Evolutionary conservation across 1,140 invertebrate species (phyloP).

Genomic region (Steinernema feltiae): DNA sequence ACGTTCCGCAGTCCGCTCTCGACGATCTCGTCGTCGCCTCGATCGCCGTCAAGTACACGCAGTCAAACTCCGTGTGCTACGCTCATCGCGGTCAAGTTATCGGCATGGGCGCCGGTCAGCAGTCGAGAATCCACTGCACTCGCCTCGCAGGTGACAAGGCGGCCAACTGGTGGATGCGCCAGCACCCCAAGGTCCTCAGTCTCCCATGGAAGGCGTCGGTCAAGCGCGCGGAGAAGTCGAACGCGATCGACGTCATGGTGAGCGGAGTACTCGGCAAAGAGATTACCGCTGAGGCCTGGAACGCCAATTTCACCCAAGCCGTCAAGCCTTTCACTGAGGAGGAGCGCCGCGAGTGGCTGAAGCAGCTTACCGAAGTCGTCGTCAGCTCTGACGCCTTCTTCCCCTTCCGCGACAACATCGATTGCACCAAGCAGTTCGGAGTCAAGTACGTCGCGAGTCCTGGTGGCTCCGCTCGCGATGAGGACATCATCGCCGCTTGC

Average conservation of each 20-base stretch:
- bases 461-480: conserved; percentile 84
- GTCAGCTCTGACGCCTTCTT: conserved; percentile 97
- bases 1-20: conserved; percentile 70
- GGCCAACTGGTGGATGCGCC: conserved; percentile 94
- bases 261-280: conserved; percentile 75
- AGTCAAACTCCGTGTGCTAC: conserved; percentile 92
- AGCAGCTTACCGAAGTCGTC: conserved; percentile 73
- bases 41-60: conserved; percentile 92
- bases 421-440: conserved; percentile 83
- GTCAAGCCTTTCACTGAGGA: conserved; percentile 54
- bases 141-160: conserved; percentile 91
- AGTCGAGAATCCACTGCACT: conserved; percentile 93
- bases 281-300: conserved; percentile 46
- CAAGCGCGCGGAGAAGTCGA: conserved; percentile 84
- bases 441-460: conserved; percentile 87
- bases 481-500: conserved; percentile 81
- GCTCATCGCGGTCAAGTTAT: conserved; percentile 84
- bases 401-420: conserved; percentile 94
- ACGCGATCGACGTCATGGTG: conserved; percentile 91
- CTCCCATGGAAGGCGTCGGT: conserved; percentile 84
- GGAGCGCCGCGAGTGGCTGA: conserved; percentile 75
- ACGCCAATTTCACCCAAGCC: conserved; percentile 49
- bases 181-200: conserved; percentile 76
- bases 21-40: conserved; percentile 89
- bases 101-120: conserved; percentile 93